Percentiles rank a stretch among this genome's conserved stretches.
Conservation (phyloP, 2,797 vertebrate species). For the Masticophis lateralis region DNA sequence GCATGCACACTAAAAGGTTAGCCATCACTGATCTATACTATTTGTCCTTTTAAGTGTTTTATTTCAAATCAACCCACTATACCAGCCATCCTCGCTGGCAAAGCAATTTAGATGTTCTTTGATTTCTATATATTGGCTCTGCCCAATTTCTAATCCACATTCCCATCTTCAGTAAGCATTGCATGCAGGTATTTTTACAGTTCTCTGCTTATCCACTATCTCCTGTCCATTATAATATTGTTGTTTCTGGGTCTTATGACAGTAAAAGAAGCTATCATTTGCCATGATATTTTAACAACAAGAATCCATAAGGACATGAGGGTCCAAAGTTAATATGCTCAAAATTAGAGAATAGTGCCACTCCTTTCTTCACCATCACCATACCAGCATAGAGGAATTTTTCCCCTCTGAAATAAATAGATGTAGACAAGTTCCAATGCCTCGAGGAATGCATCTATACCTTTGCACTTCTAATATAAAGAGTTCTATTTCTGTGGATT, state of each 20-base stretch:
- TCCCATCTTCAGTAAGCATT: not conserved
- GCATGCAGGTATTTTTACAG: not conserved
- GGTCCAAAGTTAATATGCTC: not conserved
- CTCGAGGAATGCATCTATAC: not conserved
- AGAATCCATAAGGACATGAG: not conserved
- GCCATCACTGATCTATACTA: not conserved
- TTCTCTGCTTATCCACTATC: not conserved
- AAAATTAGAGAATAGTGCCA: not conserved
- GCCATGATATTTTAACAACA: not conserved
- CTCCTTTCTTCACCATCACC: not conserved
- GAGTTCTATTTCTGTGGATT: not conserved
- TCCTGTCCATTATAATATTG: not conserved
- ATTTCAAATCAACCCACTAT: not conserved
- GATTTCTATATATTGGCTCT: not conserved
- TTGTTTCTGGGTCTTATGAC: not conserved
- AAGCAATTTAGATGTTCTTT: not conserved
- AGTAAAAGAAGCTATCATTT: not conserved
- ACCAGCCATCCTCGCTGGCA: not conserved
- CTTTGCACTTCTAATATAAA: not conserved
- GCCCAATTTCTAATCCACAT: not conserved
- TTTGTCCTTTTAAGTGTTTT: not conserved
- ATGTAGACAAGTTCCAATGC: not conserved
- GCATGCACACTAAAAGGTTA: too few species aligned
- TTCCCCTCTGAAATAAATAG: not conserved
- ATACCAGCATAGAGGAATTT: not conserved